Conservation (phyloP, 2,113 vertebrate species). For the Pteronura brasiliensis region DNA sequence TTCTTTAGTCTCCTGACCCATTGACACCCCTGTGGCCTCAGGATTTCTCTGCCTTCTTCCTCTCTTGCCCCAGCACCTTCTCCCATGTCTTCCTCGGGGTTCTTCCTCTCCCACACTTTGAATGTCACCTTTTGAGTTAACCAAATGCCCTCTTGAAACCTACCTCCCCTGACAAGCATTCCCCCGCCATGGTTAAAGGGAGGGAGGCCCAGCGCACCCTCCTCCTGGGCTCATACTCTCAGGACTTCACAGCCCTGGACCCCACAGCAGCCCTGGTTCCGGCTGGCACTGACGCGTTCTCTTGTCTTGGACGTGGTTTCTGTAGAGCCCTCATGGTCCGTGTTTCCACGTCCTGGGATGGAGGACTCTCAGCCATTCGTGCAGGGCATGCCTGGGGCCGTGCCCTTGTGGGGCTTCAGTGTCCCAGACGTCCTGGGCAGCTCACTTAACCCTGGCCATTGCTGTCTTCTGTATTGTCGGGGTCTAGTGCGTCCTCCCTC, state of each 20-base stretch:
- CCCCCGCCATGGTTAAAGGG: not conserved
- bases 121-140: not conserved
- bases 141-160: not conserved
- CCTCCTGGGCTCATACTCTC: not conserved
- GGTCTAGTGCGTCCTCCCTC: not conserved
- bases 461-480: not conserved
- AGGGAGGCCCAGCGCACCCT: not conserved
- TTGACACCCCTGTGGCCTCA: accelerated
- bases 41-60: not conserved
- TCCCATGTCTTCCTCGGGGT: not conserved
- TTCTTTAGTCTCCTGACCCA: not conserved
- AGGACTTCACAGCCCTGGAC: not conserved
- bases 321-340: too few relatives aligned
- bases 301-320: not conserved
- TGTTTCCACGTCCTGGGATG: not conserved
- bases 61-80: not conserved
- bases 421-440: not conserved
- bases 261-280: not conserved
- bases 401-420: not conserved
- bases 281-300: not conserved
- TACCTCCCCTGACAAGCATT: not conserved
- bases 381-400: accelerated
- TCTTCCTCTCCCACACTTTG: not conserved
- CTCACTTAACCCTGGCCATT: not conserved
- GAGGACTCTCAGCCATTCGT: not conserved